phyloP scores from a whole-genome alignment of 2,797 vertebrate genomes.

The Myotis vivesi region DNA sequence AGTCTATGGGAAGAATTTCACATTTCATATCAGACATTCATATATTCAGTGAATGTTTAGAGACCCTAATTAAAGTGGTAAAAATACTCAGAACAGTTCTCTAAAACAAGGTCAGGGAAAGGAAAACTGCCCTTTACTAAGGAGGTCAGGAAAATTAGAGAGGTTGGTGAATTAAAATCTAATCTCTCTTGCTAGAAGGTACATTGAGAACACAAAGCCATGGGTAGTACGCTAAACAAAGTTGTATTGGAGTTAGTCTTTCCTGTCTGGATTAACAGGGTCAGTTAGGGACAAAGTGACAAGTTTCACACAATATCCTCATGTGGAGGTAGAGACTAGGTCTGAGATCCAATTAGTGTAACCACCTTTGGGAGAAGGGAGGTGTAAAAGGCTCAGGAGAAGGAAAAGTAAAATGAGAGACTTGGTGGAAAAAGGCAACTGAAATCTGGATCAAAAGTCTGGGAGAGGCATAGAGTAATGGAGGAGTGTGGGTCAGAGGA shows the following conservation, averaged over 20 bases:
- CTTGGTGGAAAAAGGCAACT: not conserved
- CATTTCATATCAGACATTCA: not conserved
- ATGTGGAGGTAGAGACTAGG: not conserved
- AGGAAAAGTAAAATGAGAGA: not conserved
- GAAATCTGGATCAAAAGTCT: not conserved
- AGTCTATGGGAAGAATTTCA: not conserved
- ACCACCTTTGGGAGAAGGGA: not conserved
- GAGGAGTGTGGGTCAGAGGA: not conserved
- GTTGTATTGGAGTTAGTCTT: not conserved
- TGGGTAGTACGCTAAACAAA: not conserved
- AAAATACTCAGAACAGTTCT: slow-evolving; percentile 1
- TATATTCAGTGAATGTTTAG: not conserved
- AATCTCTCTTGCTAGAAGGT: not conserved
- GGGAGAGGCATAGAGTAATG: not conserved
- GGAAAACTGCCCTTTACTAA: not conserved
- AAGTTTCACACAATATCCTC: not conserved
- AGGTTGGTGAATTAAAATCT: not conserved
- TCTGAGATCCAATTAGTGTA: not conserved
- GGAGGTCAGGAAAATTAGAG: not conserved
- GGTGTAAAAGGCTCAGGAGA: not conserved
- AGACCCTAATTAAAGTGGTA: slow-evolving; percentile 16
- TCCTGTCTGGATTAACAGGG: not conserved
- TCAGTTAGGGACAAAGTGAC: not conserved
- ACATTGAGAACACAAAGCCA: not conserved
- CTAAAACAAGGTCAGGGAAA: not conserved